Percentiles rank a stretch among this genome's conserved stretches.
phyloP scores from a whole-genome alignment of 2,113 vertebrate genomes.

The Clarias gariepinus region DNA sequence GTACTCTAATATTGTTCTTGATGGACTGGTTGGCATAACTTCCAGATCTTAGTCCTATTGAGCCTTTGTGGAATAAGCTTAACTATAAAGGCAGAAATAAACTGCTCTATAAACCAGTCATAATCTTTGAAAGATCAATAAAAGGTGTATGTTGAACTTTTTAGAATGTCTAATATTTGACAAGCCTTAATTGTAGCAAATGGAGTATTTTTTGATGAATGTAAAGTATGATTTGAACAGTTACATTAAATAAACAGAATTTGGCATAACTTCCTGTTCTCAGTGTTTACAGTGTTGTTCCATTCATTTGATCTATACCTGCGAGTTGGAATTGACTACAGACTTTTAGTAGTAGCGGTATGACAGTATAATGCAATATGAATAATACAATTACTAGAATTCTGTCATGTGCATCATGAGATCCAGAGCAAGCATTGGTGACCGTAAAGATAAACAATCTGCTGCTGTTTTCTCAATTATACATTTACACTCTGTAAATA shows the following conservation, averaged over 20 bases:
- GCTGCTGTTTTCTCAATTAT: too few species aligned
- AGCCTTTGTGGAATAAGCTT: neutral
- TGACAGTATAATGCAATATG: too few species aligned
- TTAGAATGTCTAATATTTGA: neutral
- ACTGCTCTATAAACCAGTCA: neutral
- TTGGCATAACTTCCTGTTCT: neutral
- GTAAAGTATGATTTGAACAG: neutral
- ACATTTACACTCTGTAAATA: too few species aligned
- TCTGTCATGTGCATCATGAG: too few species aligned
- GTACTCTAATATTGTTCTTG: neutral
- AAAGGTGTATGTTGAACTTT: neutral
- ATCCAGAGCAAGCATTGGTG: too few species aligned
- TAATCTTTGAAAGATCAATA: neutral
- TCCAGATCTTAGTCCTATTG: neutral
- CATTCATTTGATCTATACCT: too few species aligned
- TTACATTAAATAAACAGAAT: neutral
- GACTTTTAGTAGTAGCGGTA: too few species aligned
- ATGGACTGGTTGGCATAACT: neutral
- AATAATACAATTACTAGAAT: too few species aligned
- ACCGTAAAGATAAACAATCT: too few species aligned
- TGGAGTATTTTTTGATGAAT: neutral
- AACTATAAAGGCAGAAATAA: neutral
- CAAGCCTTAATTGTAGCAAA: neutral
- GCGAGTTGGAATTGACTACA: too few species aligned
- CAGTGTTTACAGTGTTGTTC: too few species aligned